Evolutionary conservation across 1,140 invertebrate genomes (phyloP).

Genomic region (Oncopodura yosiiana): DNA sequence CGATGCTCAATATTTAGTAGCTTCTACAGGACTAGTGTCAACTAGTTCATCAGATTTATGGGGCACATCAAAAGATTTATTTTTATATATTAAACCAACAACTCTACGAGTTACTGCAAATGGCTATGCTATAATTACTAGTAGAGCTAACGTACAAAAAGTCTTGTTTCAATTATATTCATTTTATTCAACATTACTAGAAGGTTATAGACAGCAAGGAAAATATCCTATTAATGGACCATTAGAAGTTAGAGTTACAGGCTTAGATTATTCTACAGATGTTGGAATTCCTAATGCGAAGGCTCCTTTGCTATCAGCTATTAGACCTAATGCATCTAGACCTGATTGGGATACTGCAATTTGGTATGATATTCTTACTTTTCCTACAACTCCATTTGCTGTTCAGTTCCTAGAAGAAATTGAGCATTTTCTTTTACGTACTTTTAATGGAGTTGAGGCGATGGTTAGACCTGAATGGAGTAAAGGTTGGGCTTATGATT

Average conservation of each 20-base stretch:
- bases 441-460: constrained; percentile 1
- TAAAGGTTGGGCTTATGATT: constrained; percentile 16
- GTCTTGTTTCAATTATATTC: background rate
- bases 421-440: background rate
- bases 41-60: background rate
- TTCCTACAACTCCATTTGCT: background rate
- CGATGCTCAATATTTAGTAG: background rate
- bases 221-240: constrained; percentile 4
- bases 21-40: background rate
- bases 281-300: background rate
- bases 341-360: background rate
- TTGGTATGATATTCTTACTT: background rate
- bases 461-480: constrained; percentile 4
- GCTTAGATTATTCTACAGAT: background rate
- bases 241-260: background rate
- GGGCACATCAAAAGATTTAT: constrained; percentile 5
- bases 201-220: background rate
- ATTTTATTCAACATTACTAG: background rate
- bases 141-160: background rate
- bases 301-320: background rate
- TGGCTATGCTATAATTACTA: constrained; percentile 7
- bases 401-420: background rate
- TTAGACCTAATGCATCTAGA: background rate
- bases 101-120: background rate
- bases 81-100: background rate